Evolutionary conservation across 2,888 invertebrate species (phyloP).

Genomic region (Sphecodes monilicornis): DNA sequence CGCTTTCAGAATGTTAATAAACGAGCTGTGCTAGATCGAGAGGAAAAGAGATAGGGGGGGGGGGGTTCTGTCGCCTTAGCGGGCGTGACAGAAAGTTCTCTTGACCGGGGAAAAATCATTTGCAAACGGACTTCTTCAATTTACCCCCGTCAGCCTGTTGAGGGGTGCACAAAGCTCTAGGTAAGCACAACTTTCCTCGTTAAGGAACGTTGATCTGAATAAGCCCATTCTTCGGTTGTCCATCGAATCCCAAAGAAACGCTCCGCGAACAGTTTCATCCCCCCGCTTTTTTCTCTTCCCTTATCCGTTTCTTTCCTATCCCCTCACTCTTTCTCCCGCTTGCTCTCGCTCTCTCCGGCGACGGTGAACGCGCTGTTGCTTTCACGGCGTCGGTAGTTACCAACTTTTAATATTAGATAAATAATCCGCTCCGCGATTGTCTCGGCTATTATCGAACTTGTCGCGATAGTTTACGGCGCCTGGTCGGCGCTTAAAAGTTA

Average conservation of each 20-base stretch:
- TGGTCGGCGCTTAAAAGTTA: slow-evolving; percentile 20
- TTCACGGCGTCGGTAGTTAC: slow-evolving; percentile 59
- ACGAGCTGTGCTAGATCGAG: not conserved
- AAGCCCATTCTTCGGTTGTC: slow-evolving; percentile 70
- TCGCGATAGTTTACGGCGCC: slow-evolving; percentile 8
- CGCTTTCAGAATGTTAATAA: slow-evolving; percentile 7
- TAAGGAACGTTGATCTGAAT: slow-evolving; percentile 78
- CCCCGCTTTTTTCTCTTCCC: not conserved
- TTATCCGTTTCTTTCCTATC: slow-evolving; percentile 19
- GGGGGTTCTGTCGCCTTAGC: not conserved
- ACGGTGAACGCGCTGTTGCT: slow-evolving; percentile 34
- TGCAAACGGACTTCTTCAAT: slow-evolving; percentile 53
- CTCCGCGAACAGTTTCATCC: slow-evolving; percentile 62
- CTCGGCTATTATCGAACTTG: slow-evolving; percentile 46
- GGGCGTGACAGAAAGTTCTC: not conserved
- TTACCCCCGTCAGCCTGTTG: slow-evolving; percentile 57
- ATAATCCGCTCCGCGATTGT: slow-evolving; percentile 66
- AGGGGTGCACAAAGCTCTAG: slow-evolving; percentile 62
- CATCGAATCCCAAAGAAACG: slow-evolving; percentile 62
- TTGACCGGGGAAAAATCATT: slow-evolving; percentile 37
- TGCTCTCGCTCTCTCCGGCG: not conserved
- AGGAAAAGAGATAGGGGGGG: not conserved
- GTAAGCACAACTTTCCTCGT: slow-evolving; percentile 79
- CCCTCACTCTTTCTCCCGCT: slow-evolving; percentile 2
- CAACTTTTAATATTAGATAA: slow-evolving; percentile 74